Evolutionary conservation across 2,888 invertebrate species (phyloP), one percentile per base, ranked within the genome.

Genomic region (Entomobrya multifasciata): DNA sequence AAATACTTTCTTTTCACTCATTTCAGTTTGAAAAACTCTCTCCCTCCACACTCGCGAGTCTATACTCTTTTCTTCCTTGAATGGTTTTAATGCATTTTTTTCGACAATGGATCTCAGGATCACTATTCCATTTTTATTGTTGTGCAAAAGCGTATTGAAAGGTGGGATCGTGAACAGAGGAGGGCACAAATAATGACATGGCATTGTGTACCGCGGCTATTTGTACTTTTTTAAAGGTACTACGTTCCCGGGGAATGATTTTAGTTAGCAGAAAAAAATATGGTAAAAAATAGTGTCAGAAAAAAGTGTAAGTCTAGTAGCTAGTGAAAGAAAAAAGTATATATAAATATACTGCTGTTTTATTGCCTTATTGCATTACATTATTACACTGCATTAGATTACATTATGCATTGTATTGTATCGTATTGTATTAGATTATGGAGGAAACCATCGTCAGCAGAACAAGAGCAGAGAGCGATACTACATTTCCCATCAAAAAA

Each of bases 341-440:
- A 80, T 85, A 60, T n/a, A n/a, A n/a, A n/a, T n/a, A n/a, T n/a
- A n/a, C n/a, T n/a, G n/a, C 83, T 79, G 70, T 85, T 87, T 87
- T 87, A 87, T 87, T 85, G 85, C 87, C 80, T 85, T 85, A 85
- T 84, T 84, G 77, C 77, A 84, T 77, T 84, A 77, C 87, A 84
- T 84, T 84, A 85, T 85, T n/a, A n/a, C n/a, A n/a, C 80, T 85
- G 80, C 65, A 85, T 87, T 84, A 85, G 83, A 88, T 86, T 87
- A 74, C 83, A 88, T 87, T 60, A n/a, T n/a, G n/a, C n/a, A n/a
- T n/a, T n/a, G n/a, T n/a, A n/a, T n/a, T n/a, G n/a, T n/a, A n/a
- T n/a, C n/a, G n/a, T n/a, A n/a, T n/a, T n/a, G n/a, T n/a, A n/a
- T n/a, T n/a, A n/a, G 70, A 87, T 85, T 87, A 87, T 76, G 60